These are phyloP conservation scores for Ptychodera flava DNA, from an alignment of 35 echinoderm and acorn worm genomes.

Conservation along the genomic window DNA sequence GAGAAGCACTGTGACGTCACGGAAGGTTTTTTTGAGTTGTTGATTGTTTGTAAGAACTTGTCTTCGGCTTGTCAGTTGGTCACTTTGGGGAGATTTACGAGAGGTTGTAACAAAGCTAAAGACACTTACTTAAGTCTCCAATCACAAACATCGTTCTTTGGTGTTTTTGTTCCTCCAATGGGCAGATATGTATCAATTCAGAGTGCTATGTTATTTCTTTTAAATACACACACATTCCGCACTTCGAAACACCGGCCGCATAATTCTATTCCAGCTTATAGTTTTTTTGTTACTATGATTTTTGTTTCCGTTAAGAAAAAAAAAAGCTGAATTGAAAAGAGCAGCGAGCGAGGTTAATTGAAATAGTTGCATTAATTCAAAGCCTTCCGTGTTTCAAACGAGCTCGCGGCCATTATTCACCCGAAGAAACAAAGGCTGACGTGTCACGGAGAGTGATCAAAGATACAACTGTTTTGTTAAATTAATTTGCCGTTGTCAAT, in stretches of 20 bases:
- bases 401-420: neutral
- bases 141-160: neutral
- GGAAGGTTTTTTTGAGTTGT: no score
- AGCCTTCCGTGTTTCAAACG: neutral
- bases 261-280: no score
- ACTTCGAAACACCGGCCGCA: no score
- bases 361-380: neutral
- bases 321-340: neutral
- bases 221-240: no score
- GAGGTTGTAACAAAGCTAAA: neutral
- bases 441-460: neutral
- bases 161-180: no score
- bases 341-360: neutral
- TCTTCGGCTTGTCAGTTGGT: neutral
- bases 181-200: no score
- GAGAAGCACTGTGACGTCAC: neutral
- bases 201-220: no score
- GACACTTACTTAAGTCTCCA: neutral
- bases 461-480: neutral
- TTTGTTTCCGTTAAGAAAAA: no score
- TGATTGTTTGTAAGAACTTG: neutral
- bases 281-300: no score
- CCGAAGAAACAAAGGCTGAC: neutral
- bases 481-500: constrained; percentile 1
- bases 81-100: neutral